These are phyloP conservation scores for Streptopelia turtur DNA, from an alignment of 2,797 vertebrate species.

Conservation along the genomic window DNA sequence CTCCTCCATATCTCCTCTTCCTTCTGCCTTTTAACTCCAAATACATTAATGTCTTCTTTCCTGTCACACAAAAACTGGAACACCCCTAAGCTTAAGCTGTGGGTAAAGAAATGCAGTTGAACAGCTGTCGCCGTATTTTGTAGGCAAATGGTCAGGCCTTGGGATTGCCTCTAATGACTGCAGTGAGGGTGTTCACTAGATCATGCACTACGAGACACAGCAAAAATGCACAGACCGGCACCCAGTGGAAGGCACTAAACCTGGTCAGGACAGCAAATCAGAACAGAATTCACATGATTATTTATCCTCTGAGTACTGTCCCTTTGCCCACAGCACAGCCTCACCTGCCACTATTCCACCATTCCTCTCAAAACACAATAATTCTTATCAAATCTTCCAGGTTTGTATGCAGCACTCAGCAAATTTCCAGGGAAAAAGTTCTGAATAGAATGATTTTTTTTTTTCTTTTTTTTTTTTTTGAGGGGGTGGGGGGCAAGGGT, in stretches of 20 bases:
- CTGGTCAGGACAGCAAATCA: not conserved
- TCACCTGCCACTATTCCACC: not conserved
- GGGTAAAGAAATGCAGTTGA: not conserved
- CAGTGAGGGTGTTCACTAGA: not conserved
- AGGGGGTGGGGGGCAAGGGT: rapidly evolving
- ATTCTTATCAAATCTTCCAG: not conserved
- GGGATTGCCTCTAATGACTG: not conserved
- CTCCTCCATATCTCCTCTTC: not conserved
- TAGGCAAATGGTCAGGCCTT: not conserved
- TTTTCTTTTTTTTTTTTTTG: too few species aligned
- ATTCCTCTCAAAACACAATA: not conserved
- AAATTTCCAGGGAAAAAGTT: not conserved
- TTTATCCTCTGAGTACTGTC: not conserved
- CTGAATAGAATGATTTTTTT: not conserved
- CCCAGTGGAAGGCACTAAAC: not conserved
- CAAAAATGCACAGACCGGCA: not conserved
- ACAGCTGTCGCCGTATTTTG: not conserved
- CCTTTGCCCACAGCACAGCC: not conserved
- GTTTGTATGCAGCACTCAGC: rapidly evolving
- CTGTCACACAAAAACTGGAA: not conserved
- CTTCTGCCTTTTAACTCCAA: not conserved
- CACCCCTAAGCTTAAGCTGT: not conserved
- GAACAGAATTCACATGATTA: not conserved
- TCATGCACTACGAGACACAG: not conserved
- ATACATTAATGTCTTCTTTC: not conserved